Percentiles rank a stretch among this genome's conserved stretches.
Conservation (phyloP, 2,797 vertebrate species). For the Phalanger gymnotis region DNA sequence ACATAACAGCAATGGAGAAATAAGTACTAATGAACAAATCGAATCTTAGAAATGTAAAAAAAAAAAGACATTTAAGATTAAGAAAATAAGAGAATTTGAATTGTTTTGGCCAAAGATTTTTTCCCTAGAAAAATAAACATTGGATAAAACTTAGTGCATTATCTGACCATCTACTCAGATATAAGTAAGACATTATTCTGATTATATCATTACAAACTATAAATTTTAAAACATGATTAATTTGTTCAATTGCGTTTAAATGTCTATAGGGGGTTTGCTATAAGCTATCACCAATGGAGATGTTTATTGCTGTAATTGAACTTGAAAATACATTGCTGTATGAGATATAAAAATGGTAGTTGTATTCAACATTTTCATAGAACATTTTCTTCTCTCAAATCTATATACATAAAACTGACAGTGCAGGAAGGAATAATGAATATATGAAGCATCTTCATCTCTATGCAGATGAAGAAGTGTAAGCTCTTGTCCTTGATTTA, state of each 20-base stretch:
- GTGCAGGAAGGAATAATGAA: slow-evolving; percentile 68
- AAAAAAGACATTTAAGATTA: not conserved
- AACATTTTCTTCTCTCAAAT: slow-evolving; percentile 53
- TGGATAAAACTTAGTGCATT: not conserved
- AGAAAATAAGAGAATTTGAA: slow-evolving; percentile 2
- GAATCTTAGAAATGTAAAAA: not conserved
- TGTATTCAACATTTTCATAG: slow-evolving; percentile 69
- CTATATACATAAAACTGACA: slow-evolving; percentile 52
- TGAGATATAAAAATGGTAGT: slow-evolving; percentile 45
- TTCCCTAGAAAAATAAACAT: slow-evolving; percentile 22
- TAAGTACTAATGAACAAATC: not conserved
- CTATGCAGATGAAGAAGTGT: slow-evolving; percentile 74
- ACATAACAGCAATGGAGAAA: slow-evolving; percentile 8
- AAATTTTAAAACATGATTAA: slow-evolving; percentile 49
- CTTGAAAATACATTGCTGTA: not conserved
- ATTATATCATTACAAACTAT: slow-evolving; percentile 29
- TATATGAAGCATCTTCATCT: slow-evolving; percentile 71
- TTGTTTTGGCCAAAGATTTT: not conserved
- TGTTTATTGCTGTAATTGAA: slow-evolving; percentile 57
- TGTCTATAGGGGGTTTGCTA: slow-evolving; percentile 41
- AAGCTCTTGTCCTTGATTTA: slow-evolving; percentile 79
- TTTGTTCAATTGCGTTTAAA: slow-evolving; percentile 63
- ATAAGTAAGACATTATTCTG: slow-evolving; percentile 46
- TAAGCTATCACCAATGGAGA: slow-evolving; percentile 53
- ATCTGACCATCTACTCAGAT: slow-evolving; percentile 30